phyloP scores from a whole-genome alignment of 1,140 invertebrate species.

The Drosophila teissieri region DNA sequence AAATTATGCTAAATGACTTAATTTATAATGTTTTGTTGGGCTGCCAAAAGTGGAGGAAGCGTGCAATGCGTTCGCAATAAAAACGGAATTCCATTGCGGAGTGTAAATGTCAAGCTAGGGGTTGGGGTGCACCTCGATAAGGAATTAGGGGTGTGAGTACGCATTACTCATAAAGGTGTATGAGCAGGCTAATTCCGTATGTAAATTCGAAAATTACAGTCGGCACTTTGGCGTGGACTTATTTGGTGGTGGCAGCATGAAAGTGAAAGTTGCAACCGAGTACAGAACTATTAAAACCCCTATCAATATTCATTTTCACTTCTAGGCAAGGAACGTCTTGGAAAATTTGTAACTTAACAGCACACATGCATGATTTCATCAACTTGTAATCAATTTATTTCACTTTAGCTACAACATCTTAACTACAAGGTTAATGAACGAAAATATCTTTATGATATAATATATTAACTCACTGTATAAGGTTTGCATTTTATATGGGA shows the following conservation, averaged over 20 bases:
- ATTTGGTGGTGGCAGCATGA: not conserved
- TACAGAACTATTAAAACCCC: no score
- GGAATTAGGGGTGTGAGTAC: constrained; percentile 16
- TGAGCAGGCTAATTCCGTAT: constrained; percentile 33
- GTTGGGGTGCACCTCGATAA: not conserved
- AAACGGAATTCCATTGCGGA: constrained; percentile 49
- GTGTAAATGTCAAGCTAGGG: constrained; percentile 49
- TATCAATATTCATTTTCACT: no score
- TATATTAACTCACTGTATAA: not conserved
- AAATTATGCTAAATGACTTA: constrained; percentile 82
- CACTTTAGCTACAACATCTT: no score
- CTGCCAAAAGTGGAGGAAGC: constrained; percentile 57
- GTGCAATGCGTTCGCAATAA: constrained; percentile 59
- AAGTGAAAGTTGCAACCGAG: not conserved
- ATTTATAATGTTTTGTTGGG: constrained; percentile 77
- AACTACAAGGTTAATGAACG: not conserved
- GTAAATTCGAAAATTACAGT: constrained; percentile 23
- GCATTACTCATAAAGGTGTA: constrained; percentile 27
- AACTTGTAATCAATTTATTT: no score
- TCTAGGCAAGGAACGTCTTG: no score
- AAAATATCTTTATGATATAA: not conserved
- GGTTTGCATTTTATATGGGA: not conserved
- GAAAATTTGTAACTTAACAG: no score
- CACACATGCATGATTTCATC: no score
- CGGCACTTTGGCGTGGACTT: not conserved